Evolutionary conservation across 2,888 invertebrate species (phyloP).

Genomic region (Autographa pulchrina): DNA sequence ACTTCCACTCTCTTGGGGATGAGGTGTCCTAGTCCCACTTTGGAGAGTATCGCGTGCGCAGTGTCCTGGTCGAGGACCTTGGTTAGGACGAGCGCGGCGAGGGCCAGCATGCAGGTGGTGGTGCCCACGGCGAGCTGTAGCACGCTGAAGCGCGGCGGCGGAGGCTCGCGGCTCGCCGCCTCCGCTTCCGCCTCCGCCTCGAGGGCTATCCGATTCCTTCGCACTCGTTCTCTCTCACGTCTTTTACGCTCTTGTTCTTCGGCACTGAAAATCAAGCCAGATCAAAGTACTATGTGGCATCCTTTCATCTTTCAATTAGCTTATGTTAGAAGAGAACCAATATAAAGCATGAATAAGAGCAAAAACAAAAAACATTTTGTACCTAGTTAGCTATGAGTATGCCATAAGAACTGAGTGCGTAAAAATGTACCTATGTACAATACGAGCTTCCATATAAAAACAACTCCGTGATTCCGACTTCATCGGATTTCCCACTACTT

Average conservation of each 20-base stretch:
- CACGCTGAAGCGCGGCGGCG: constrained; percentile 13
- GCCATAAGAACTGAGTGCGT: too few relatives aligned
- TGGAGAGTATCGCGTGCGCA: constrained; percentile 22
- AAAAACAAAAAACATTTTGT: too few relatives aligned
- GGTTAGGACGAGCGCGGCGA: constrained; percentile 26
- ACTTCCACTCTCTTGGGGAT: not conserved
- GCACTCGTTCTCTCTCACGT: constrained; percentile 18
- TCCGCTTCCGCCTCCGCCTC: constrained; percentile 8
- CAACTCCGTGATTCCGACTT: too few relatives aligned
- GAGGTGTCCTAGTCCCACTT: constrained; percentile 50
- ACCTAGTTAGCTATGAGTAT: too few relatives aligned
- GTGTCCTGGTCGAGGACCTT: constrained; percentile 28
- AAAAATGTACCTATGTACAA: too few relatives aligned
- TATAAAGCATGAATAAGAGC: too few relatives aligned
- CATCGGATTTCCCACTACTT: too few relatives aligned
- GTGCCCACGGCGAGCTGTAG: constrained; percentile 28
- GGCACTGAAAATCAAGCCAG: constrained; percentile 56
- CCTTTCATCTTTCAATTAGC: too few relatives aligned
- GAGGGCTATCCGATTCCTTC: constrained; percentile 12
- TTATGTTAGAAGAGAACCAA: too few relatives aligned
- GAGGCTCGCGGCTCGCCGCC: constrained; percentile 8
- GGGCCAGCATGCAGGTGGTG: constrained; percentile 24
- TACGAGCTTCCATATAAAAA: too few relatives aligned
- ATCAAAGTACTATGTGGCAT: too few relatives aligned
- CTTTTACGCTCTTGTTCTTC: constrained; percentile 61